phyloP scores from a whole-genome alignment of 2,113 vertebrate genomes.

The Danionella cerebrum region DNA sequence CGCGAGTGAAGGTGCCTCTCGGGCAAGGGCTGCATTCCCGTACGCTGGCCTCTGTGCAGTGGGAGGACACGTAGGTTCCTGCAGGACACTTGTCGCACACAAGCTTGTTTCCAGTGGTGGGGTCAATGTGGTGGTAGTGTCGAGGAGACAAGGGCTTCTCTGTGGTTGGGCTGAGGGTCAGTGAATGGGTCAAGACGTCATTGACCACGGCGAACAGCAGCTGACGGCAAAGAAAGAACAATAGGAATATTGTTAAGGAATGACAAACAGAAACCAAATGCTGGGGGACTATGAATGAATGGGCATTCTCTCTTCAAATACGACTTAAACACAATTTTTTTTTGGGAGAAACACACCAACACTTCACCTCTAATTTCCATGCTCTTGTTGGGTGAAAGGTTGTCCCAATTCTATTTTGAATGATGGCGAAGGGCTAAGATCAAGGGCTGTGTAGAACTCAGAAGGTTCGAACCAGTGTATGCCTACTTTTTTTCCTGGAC shows the following conservation, averaged over 20 bases:
- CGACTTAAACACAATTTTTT: too few species aligned
- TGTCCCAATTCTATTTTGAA: too few species aligned
- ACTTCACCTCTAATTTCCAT: too few species aligned
- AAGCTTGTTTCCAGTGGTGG: constrained; percentile 68
- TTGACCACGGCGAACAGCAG: constrained; percentile 69
- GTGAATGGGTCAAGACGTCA: constrained; percentile 57
- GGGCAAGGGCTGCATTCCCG: constrained; percentile 86
- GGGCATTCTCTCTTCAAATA: neutral
- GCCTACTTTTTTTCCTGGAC: too few species aligned
- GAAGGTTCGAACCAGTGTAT: too few species aligned
- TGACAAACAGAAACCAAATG: neutral
- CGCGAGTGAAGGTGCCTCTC: constrained; percentile 76
- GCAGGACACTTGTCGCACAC: constrained; percentile 94
- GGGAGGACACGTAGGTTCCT: constrained; percentile 83
- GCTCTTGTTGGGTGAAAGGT: too few species aligned
- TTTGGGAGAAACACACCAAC: neutral
- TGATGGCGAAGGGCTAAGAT: too few species aligned
- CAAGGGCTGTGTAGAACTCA: too few species aligned
- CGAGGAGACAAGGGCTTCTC: constrained; percentile 61
- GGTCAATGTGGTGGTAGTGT: constrained; percentile 78
- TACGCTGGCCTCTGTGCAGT: constrained; percentile 74
- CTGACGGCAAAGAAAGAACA: constrained; percentile 77
- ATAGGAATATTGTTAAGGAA: neutral
- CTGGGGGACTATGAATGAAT: neutral
- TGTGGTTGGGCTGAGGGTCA: constrained; percentile 64